A percentile compares a stretch with the other conserved stretches of the same genome.
These are phyloP conservation scores for Echiichthys vipera DNA, from an alignment of 2,797 vertebrate genomes.

Conservation along the genomic window DNA sequence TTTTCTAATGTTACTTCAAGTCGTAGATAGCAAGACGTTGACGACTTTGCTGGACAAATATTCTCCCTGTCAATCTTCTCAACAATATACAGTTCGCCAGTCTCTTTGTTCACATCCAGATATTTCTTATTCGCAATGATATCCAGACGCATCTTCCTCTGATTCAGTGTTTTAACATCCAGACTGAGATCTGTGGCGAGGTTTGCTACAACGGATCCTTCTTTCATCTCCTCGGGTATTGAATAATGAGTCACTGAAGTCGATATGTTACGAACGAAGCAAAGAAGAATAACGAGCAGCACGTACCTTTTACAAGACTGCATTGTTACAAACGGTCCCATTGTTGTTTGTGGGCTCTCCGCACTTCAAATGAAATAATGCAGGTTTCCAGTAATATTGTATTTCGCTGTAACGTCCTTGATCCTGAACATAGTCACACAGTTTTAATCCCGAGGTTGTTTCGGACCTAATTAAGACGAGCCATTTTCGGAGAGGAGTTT, in stretches of 20 bases:
- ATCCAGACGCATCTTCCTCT: slow-evolving; percentile 67
- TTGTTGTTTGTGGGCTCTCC: neutral
- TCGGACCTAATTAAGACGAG: fast-evolving
- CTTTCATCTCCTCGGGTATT: slow-evolving; percentile 74
- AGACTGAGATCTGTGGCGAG: slow-evolving; percentile 69
- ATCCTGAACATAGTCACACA: fast-evolving
- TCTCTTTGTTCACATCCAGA: slow-evolving; percentile 63
- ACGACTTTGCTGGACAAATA: slow-evolving; percentile 46
- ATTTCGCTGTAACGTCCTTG: fast-evolving
- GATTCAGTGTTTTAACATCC: slow-evolving; percentile 56
- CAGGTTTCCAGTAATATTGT: fast-evolving
- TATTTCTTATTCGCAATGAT: slow-evolving; percentile 61
- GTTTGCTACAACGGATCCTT: slow-evolving; percentile 73
- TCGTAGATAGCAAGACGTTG: slow-evolving; percentile 57
- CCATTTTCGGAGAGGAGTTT: neutral
- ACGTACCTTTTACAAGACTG: slow-evolving; percentile 59
- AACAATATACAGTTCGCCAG: slow-evolving; percentile 54
- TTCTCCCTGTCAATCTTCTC: slow-evolving; percentile 74
- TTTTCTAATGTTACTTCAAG: slow-evolving; percentile 68
- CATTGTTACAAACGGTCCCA: slow-evolving; percentile 12
- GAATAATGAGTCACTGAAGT: slow-evolving; percentile 66
- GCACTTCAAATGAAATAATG: neutral
- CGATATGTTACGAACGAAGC: neutral
- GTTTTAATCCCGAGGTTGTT: fast-evolving
- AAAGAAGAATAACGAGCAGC: slow-evolving; percentile 15